phyloP scores from a whole-genome alignment of 2,113 vertebrate genomes.

The Piaya cayana region DNA sequence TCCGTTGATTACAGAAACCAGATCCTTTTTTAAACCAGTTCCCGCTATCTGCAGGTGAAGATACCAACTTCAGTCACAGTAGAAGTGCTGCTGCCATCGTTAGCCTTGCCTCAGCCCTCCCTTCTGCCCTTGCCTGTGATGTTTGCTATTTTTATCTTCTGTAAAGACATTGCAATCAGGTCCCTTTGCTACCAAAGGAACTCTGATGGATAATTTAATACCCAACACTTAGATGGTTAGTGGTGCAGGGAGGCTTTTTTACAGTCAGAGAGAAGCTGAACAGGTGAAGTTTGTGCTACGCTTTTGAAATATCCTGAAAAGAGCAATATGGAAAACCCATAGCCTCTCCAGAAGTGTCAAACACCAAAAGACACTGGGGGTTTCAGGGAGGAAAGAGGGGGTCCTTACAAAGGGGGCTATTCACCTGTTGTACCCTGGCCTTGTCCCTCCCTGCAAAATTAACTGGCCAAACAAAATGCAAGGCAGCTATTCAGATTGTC shows the following conservation, averaged over 20 bases:
- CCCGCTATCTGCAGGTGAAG: not conserved
- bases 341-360: not conserved
- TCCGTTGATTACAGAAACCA: not conserved
- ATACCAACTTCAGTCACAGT: not conserved
- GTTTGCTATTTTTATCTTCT: conserved; percentile 35
- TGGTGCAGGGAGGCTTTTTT: conserved; percentile 4
- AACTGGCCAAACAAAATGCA: not conserved
- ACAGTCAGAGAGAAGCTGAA: conserved; percentile 10
- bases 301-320: conserved; percentile 14
- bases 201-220: conserved; percentile 56
- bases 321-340: not conserved
- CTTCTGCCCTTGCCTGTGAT: not conserved
- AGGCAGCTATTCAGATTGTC: not conserved
- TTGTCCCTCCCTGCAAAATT: not conserved
- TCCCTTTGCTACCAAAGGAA: conserved; percentile 16
- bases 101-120: not conserved
- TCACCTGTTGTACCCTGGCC: not conserved
- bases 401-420: conserved; percentile 15
- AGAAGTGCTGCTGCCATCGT: not conserved
- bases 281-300: not conserved
- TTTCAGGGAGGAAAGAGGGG: not conserved
- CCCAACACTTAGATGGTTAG: not conserved
- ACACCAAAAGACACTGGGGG: not conserved
- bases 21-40: not conserved
- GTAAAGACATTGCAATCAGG: conserved; percentile 28